Conservation (phyloP, 2,888 invertebrate genomes). For the Dichetophora obliterata region DNA sequence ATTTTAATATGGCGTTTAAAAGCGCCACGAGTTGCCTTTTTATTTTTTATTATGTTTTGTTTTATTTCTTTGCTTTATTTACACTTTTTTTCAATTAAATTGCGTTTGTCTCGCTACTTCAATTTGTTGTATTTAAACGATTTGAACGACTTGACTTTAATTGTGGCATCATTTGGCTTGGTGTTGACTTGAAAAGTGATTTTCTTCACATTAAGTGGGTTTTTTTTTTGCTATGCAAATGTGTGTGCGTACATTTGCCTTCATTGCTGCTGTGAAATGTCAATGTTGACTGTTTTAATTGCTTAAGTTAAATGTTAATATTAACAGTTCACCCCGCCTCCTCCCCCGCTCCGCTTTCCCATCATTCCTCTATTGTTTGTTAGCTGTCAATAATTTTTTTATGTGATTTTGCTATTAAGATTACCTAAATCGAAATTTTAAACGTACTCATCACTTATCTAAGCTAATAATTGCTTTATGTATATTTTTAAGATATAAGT, state of each 20-base stretch:
- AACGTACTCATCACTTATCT: too few species aligned
- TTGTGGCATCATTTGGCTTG: neutral
- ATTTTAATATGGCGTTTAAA: slow-evolving; percentile 2
- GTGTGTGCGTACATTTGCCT: neutral
- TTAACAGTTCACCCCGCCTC: neutral
- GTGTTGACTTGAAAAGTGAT: slow-evolving; percentile 24
- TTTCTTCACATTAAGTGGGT: neutral
- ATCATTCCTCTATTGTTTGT: neutral
- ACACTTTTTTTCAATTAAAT: neutral
- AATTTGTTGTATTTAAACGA: neutral
- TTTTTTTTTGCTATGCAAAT: neutral
- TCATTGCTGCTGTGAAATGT: slow-evolving; percentile 21
- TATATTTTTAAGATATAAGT: too few species aligned
- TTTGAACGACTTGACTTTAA: slow-evolving; percentile 4
- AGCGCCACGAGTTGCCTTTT: slow-evolving; percentile 15
- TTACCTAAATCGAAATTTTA: too few species aligned
- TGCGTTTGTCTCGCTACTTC: neutral
- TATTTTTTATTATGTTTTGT: neutral
- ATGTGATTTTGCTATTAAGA: neutral
- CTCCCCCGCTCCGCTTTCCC: too few species aligned
- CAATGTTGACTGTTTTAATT: slow-evolving; percentile 21
- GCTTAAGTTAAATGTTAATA: neutral
- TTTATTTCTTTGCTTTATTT: neutral
- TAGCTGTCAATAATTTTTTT: neutral
- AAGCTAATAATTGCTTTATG: too few species aligned